Evolutionary conservation across 2,113 vertebrate species (phyloP).

Genomic region (Sula dactylatra): DNA sequence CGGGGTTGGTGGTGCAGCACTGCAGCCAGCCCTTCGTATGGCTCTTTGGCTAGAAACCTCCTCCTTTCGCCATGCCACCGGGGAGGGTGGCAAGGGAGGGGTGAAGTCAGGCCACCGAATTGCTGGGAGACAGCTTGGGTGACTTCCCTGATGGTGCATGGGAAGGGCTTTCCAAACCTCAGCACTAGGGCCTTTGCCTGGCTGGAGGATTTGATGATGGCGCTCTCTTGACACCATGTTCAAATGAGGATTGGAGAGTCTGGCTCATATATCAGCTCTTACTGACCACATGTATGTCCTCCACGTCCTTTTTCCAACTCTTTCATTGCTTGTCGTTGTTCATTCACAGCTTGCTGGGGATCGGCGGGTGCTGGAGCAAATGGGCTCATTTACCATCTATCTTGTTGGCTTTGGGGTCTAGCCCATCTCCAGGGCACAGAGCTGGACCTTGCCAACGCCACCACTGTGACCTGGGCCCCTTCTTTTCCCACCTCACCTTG

Average conservation of each 20-base stretch:
- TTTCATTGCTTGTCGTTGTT: background rate
- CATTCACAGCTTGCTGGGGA: background rate
- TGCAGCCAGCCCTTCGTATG: accelerated
- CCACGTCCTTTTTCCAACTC: background rate
- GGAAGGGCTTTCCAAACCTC: background rate
- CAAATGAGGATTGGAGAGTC: background rate
- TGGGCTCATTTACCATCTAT: background rate
- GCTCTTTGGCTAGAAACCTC: background rate
- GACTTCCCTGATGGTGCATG: accelerated
- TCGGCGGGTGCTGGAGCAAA: background rate
- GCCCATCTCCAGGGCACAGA: background rate
- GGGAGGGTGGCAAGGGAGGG: background rate
- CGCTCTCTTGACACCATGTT: background rate
- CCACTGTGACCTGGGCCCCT: background rate
- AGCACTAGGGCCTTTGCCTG: background rate
- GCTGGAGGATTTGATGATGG: background rate
- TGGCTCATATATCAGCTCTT: background rate
- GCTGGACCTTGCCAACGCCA: background rate
- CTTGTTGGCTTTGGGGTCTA: background rate
- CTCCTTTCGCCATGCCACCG: accelerated
- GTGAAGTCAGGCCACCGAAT: background rate
- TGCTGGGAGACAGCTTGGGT: background rate
- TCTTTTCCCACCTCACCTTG: background rate
- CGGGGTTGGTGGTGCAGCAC: background rate
- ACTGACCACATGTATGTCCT: background rate